Percentiles rank a stretch among this genome's conserved stretches.
phyloP scores from a whole-genome alignment of 35 echinoderm and acorn worm species.

The Ophioderma brevispina region DNA sequence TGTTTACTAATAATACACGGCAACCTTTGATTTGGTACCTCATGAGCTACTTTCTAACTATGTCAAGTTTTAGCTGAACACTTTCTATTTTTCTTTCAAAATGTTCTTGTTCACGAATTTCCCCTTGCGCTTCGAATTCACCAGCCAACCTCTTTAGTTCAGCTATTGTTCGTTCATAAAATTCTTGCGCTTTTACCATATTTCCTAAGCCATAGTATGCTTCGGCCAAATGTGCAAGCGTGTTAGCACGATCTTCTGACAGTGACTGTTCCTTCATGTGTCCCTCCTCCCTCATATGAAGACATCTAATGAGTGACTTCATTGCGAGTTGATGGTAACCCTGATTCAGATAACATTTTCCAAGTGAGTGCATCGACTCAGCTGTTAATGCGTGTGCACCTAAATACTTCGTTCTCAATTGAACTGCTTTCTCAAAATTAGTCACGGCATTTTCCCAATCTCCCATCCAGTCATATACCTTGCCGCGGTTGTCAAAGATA shows the following conservation, averaged over 20 bases:
- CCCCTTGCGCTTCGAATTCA: background rate
- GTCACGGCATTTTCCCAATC: background rate
- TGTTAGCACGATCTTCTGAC: constrained; percentile 13
- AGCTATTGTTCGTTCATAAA: background rate
- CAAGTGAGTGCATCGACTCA: constrained; percentile 10
- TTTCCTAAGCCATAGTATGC: constrained; percentile 9
- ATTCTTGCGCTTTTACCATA: background rate
- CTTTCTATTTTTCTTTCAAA: no score
- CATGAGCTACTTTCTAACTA: no score
- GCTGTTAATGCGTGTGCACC: constrained; percentile 25
- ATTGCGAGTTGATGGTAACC: background rate
- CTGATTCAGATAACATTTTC: constrained; percentile 11
- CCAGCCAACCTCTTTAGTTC: background rate
- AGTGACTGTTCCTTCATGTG: constrained; percentile 4
- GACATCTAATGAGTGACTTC: background rate
- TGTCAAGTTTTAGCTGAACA: no score
- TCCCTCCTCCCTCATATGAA: background rate
- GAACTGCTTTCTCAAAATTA: background rate
- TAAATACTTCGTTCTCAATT: background rate
- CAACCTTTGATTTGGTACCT: no score
- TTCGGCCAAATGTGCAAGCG: background rate
- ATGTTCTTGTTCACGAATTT: no score
- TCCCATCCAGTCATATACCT: constrained; percentile 19
- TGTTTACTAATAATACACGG: no score
- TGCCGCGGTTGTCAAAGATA: constrained; percentile 28